Evolutionary conservation across 2,797 vertebrate species (phyloP), one percentile per base, ranked within the genome.

Genomic region (Phrynocephalus forsythii): DNA sequence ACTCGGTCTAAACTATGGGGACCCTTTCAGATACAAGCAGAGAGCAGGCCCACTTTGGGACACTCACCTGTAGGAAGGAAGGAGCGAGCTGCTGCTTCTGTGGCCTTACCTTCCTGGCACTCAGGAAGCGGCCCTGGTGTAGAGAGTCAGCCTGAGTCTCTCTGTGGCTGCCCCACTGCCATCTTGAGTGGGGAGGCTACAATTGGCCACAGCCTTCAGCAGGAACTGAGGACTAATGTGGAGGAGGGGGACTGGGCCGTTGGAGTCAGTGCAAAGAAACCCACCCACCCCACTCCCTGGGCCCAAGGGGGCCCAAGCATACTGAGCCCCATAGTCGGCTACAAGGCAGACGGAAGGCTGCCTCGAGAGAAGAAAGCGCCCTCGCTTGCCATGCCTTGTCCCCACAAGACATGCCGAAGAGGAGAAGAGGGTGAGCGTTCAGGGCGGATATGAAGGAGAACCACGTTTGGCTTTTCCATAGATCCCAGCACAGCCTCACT

Each of bases 391-490:
- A 10, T 82, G 79, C 63, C 33, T 8, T 30, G n/a, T 83, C 38
- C 66, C 68, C 3, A 76, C 71, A 33, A 79, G 16, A 24, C 48
- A 60, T 33, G 9, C 78, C 66, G 68, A 15, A 8, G 82, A 60
- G 60, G 83, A 75, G 50, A 68, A 73, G 4, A 63, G 79, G 79
- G 63, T 56, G 60, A 33, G 7, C 72, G 48, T 30, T 83, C 56
- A 56, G 71, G 83, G 83, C 77, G 30, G n/a, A 82, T 82, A 88
- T 84, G 76, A 88, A 85, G 83, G 83, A 88, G 52, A 33, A 81
- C 20, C 44, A 20, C 85, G 24, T 48, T 76, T 48, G 8, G 30
- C 60, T 88, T 52, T 63, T 44, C n/a, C 38, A 5, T 4, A 20
- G n/a, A 76, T 72, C 44, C 50, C 56, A 69, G 56, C 26, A 48